Percentiles rank a stretch among this genome's conserved stretches.
These are phyloP conservation scores for Nannoperca australis DNA, from an alignment of 2,797 vertebrate species.

Conservation along the genomic window DNA sequence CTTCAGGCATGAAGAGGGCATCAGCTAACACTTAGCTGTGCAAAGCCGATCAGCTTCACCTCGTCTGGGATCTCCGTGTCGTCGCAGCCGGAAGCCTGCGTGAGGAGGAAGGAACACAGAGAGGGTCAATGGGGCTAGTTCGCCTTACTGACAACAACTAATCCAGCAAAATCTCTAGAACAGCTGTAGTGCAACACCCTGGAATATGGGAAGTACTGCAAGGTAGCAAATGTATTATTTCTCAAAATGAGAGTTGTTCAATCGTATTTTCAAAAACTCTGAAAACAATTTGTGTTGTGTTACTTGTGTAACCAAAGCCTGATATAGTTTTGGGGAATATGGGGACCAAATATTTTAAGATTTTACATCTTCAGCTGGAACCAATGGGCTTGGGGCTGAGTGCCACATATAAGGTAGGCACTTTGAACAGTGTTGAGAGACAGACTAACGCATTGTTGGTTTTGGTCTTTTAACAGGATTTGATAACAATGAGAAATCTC, in stretches of 20 bases:
- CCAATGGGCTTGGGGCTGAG: background rate
- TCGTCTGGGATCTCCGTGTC: conserved; percentile 94
- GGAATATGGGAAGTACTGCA: conserved; percentile 30
- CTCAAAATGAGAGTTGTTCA: conserved; percentile 12
- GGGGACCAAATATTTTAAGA: background rate
- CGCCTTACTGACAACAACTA: conserved; percentile 7
- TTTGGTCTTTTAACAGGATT: background rate
- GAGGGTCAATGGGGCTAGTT: conserved; percentile 8
- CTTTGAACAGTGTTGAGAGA: background rate
- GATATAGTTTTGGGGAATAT: background rate
- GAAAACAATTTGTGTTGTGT: background rate
- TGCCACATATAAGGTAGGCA: background rate
- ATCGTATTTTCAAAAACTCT: conserved; percentile 6
- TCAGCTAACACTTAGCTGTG: conserved; percentile 97
- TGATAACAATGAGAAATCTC: background rate
- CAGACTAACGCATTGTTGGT: background rate
- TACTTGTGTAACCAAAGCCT: background rate
- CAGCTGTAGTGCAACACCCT: conserved; percentile 9
- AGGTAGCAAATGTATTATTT: conserved; percentile 6
- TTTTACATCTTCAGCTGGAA: background rate
- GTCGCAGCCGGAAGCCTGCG: conserved; percentile 94
- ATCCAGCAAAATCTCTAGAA: conserved; percentile 16
- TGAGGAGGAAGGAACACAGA: conserved; percentile 9
- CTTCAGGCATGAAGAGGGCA: conserved; percentile 72
- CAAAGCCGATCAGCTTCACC: conserved; percentile 98